phyloP scores from a whole-genome alignment of 92 coral and sea anemone genomes.

The Porites cylindrica region DNA sequence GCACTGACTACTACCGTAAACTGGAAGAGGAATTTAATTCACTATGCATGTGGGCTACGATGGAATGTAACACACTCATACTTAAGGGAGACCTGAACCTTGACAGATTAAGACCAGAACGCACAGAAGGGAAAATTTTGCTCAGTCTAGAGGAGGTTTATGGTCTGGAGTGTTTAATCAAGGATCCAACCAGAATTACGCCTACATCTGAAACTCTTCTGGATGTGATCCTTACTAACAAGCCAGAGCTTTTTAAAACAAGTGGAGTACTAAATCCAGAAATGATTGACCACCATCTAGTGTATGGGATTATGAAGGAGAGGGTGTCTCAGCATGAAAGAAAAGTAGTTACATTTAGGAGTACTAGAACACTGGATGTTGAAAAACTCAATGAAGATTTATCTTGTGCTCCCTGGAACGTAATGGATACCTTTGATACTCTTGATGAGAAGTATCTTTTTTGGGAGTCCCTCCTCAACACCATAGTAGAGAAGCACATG shows the following conservation, averaged over 20 bases:
- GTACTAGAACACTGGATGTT: slow-evolving; percentile 11
- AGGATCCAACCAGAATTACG: slow-evolving; percentile 60
- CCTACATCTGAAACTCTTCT: slow-evolving; percentile 44
- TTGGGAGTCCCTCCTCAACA: slow-evolving; percentile 1
- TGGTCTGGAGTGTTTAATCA: slow-evolving; percentile 56
- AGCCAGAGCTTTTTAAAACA: slow-evolving; percentile 36
- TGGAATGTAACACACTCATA: slow-evolving; percentile 49
- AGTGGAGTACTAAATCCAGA: slow-evolving; percentile 25
- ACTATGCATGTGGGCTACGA: slow-evolving; percentile 30
- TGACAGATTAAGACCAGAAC: slow-evolving; percentile 34
- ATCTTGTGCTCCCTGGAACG: background rate
- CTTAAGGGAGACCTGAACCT: slow-evolving; percentile 49
- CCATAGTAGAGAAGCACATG: background rate
- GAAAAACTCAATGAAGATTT: slow-evolving; percentile 17
- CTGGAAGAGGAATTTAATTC: slow-evolving; percentile 41
- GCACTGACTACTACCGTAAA: slow-evolving; percentile 12
- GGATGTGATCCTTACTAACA: slow-evolving; percentile 50
- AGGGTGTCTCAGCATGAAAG: slow-evolving; percentile 28
- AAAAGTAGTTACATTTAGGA: slow-evolving; percentile 12
- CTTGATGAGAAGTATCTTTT: background rate
- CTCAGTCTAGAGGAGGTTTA: slow-evolving; percentile 48
- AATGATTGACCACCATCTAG: slow-evolving; percentile 31
- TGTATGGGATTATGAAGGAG: slow-evolving; percentile 12
- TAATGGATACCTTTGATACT: slow-evolving; percentile 2
- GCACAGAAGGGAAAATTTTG: slow-evolving; percentile 51